Evolutionary conservation across 2,888 invertebrate species (phyloP).

Genomic region (Tachina lurida): DNA sequence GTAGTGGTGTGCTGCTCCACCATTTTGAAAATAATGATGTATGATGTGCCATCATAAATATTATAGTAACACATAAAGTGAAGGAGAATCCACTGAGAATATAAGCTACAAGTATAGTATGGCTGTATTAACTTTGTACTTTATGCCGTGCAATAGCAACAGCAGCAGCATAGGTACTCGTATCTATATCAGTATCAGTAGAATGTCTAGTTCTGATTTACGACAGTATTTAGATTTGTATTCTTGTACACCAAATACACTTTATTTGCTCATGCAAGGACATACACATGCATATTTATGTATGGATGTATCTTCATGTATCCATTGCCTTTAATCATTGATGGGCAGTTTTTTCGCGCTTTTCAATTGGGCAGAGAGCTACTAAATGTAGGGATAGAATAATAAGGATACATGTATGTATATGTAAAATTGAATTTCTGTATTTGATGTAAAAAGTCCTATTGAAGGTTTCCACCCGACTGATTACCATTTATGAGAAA

Average conservation of each 20-base stretch:
- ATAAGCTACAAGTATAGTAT: constrained; percentile 18
- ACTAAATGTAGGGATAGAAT: not conserved
- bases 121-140: constrained; percentile 15
- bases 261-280: constrained; percentile 9
- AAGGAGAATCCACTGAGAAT: constrained; percentile 48
- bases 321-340: constrained; percentile 42
- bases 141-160: constrained; percentile 37
- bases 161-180: constrained; percentile 13
- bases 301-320: constrained; percentile 12
- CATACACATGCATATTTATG: not conserved
- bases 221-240: constrained; percentile 76
- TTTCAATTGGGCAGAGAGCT: not conserved
- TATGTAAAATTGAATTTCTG: too few species aligned
- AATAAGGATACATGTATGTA: too few species aligned
- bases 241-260: constrained; percentile 36
- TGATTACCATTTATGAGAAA: too few species aligned
- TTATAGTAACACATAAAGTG: constrained; percentile 43
- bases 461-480: too few species aligned
- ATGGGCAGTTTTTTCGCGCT: constrained; percentile 43
- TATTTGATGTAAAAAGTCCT: too few species aligned
- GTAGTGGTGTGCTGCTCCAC: constrained; percentile 33
- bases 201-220: constrained; percentile 76
- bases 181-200: constrained; percentile 45
- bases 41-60: constrained; percentile 67
- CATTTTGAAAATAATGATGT: constrained; percentile 66